A percentile compares a stretch with the other conserved stretches of the same genome.
Evolutionary conservation across 2,113 vertebrate species (phyloP).

Genomic region (Lophius piscatorius): DNA sequence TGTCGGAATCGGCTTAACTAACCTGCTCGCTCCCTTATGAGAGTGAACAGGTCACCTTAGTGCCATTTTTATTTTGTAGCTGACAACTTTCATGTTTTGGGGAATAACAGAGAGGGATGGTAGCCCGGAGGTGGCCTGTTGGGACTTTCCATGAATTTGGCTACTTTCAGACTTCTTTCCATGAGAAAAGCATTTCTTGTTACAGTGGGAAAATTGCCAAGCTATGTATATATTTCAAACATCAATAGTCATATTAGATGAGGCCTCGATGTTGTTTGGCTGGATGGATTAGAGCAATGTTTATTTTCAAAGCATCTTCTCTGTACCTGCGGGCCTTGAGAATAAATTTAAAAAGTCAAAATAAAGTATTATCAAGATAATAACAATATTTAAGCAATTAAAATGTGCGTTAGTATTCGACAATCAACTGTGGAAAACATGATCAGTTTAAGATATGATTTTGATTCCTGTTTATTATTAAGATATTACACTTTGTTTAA

Average conservation of each 20-base stretch:
- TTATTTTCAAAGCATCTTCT: constrained; percentile 30
- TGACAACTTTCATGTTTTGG: constrained; percentile 48
- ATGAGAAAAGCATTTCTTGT: constrained; percentile 53
- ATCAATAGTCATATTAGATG: constrained; percentile 72
- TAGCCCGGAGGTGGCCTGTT: constrained; percentile 12
- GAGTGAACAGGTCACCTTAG: constrained; percentile 6
- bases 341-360: background rate
- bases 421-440: no score
- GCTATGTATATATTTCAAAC: constrained; percentile 75
- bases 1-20: constrained; percentile 3
- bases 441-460: no score
- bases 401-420: no score
- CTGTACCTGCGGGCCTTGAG: constrained; percentile 2
- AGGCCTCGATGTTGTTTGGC: constrained; percentile 32
- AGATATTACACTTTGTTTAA: no score
- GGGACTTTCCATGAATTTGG: constrained; percentile 71
- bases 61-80: constrained; percentile 54
- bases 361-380: no score
- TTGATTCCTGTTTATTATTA: no score
- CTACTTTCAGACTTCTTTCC: constrained; percentile 65
- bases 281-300: constrained; percentile 10
- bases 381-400: no score
- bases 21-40: no score
- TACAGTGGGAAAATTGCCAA: constrained; percentile 72
- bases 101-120: constrained; percentile 57